Evolutionary conservation across 2,888 invertebrate species (phyloP).

Genomic region (Agrochola macilenta): DNA sequence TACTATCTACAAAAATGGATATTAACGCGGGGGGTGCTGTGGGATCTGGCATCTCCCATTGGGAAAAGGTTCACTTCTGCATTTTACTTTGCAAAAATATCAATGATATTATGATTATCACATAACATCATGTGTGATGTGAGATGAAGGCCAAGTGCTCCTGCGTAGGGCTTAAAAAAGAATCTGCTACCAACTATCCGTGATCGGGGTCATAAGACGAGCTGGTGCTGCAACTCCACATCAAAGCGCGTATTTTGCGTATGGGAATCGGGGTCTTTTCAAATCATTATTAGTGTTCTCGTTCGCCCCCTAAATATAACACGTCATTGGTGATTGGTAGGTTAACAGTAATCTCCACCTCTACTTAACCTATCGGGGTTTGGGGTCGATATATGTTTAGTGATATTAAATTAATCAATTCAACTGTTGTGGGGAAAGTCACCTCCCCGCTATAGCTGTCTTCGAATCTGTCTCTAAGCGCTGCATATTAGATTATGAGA

Average conservation of each 20-base stretch:
- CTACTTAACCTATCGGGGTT: background rate
- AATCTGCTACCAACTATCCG: no score
- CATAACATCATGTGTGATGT: no score
- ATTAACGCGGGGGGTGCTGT: background rate
- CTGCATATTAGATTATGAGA: background rate
- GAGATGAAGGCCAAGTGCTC: no score
- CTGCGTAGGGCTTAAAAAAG: no score
- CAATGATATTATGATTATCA: no score
- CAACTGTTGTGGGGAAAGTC: background rate
- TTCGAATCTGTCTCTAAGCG: background rate
- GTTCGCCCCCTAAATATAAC: slow-evolving; percentile 10
- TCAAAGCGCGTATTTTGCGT: no score
- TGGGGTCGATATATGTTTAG: slow-evolving; percentile 1
- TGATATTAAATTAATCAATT: background rate
- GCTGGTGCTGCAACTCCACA: no score
- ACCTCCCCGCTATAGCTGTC: background rate
- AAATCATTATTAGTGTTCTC: slow-evolving; percentile 15
- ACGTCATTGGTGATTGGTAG: slow-evolving; percentile 10
- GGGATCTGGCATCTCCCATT: background rate
- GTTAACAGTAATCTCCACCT: slow-evolving; percentile 15
- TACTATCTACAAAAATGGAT: background rate
- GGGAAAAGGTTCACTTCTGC: no score
- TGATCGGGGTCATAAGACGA: no score
- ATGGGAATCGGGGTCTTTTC: background rate
- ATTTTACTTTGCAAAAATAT: background rate